Percentiles rank a stretch among this genome's conserved stretches.
Evolutionary conservation across 2,888 invertebrate species (phyloP).

Genomic region (Acleris cristana): DNA sequence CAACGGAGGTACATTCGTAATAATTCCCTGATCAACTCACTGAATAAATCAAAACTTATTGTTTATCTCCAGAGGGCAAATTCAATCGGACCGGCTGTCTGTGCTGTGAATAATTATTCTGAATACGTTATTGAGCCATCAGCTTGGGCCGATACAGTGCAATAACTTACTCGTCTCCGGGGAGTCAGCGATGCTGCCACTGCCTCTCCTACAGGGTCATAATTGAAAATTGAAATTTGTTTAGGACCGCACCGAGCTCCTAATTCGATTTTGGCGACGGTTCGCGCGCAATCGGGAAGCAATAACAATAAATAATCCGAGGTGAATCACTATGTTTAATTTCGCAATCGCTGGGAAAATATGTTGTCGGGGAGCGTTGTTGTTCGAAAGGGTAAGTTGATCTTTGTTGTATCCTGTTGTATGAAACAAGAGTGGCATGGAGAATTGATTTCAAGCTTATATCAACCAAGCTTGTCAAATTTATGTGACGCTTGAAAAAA

Average conservation of each 20-base stretch:
- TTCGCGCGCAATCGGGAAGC: slow-evolving; percentile 67
- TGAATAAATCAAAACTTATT: slow-evolving; percentile 53
- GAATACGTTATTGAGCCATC: slow-evolving; percentile 74
- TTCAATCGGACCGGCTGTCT: slow-evolving; percentile 61
- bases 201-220: slow-evolving; percentile 67
- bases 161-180: slow-evolving; percentile 76
- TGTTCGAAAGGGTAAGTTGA: slow-evolving; percentile 22
- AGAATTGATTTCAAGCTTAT: slow-evolving; percentile 1
- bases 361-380: slow-evolving; percentile 39
- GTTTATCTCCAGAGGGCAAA: slow-evolving; percentile 57
- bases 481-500: neutral
- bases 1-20: slow-evolving; percentile 22
- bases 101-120: slow-evolving; percentile 70
- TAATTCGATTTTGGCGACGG: slow-evolving; percentile 76
- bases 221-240: slow-evolving; percentile 84
- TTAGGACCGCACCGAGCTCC: slow-evolving; percentile 72
- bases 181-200: slow-evolving; percentile 57
- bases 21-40: slow-evolving; percentile 35
- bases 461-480: slow-evolving; percentile 1
- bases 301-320: slow-evolving; percentile 76
- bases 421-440: slow-evolving; percentile 2
- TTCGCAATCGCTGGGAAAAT: slow-evolving; percentile 52
- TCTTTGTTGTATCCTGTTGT: slow-evolving; percentile 12
- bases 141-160: slow-evolving; percentile 57
- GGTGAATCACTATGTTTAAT: slow-evolving; percentile 60